phyloP scores from a whole-genome alignment of 2,888 invertebrate species.

The Coelogynopora nodosa region DNA sequence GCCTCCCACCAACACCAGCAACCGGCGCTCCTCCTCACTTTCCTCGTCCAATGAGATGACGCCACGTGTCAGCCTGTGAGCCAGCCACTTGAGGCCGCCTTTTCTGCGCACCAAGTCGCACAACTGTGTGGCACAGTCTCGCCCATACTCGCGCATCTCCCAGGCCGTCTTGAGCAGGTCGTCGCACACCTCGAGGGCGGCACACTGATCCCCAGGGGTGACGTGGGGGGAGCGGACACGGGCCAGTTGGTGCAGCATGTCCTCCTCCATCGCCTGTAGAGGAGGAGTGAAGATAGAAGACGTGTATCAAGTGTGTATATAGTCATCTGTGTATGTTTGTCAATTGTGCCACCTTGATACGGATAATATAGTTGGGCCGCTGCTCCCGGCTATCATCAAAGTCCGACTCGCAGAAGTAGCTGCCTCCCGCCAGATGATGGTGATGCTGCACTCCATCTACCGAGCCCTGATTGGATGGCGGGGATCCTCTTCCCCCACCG shows the following conservation, averaged over 20 bases:
- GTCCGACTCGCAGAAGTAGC: slow-evolving; percentile 40
- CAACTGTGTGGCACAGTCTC: slow-evolving; percentile 34
- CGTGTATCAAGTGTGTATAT: too few species aligned
- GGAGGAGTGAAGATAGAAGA: too few species aligned
- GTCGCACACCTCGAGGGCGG: slow-evolving; percentile 18
- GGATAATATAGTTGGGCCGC: slow-evolving; percentile 32
- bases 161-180: slow-evolving; percentile 26
- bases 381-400: slow-evolving; percentile 42
- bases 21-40: neutral
- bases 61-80: slow-evolving; percentile 29
- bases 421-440: neutral
- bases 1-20: neutral
- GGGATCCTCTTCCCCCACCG: neutral
- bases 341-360: too few species aligned
- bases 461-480: neutral
- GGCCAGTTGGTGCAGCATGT: neutral
- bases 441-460: neutral
- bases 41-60: neutral
- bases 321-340: too few species aligned
- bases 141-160: slow-evolving; percentile 33
- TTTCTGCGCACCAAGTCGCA: slow-evolving; percentile 16
- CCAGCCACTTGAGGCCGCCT: slow-evolving; percentile 8
- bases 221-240: too few species aligned
- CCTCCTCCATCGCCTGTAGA: neutral
- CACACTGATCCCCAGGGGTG: neutral